Conservation (phyloP, 2,888 invertebrate species). For the Calliopum simillimum region DNA sequence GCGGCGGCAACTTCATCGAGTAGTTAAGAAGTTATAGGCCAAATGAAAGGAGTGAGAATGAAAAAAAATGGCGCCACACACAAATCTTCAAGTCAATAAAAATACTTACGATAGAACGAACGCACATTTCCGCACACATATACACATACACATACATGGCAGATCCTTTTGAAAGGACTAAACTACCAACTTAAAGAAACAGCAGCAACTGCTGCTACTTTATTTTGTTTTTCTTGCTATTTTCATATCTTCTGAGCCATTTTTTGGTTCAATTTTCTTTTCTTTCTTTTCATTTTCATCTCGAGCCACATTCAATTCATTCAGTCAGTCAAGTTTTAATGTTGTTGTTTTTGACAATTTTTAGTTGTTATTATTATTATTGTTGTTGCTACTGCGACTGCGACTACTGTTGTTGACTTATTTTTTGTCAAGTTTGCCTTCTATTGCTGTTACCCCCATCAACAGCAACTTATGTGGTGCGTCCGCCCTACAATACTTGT, state of each 20-base stretch:
- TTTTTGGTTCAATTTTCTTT: too few relatives aligned
- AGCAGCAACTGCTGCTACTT: not conserved
- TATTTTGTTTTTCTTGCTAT: too few relatives aligned
- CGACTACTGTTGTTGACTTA: not conserved
- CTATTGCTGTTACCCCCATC: too few relatives aligned
- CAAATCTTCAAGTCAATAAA: slow-evolving; percentile 47
- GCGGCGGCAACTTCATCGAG: not conserved
- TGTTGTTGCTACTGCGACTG: not conserved
- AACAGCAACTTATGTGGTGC: too few relatives aligned
- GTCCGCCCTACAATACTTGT: too few relatives aligned
- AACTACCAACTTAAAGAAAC: not conserved
- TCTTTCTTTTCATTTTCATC: too few relatives aligned
- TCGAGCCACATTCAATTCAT: too few relatives aligned
- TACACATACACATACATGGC: not conserved
- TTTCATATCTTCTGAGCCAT: too few relatives aligned
- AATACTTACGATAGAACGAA: slow-evolving; percentile 13
- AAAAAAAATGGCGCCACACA: slow-evolving; percentile 44
- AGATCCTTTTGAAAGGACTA: not conserved
- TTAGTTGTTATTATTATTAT: not conserved
- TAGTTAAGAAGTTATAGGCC: not conserved
- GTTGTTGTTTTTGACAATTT: not conserved
- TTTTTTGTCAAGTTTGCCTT: not conserved
- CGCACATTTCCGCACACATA: not conserved
- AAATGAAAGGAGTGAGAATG: not conserved
- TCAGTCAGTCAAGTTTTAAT: not conserved